Conservation (phyloP, 2,797 vertebrate species). For the Mormyrops attenuatus region DNA sequence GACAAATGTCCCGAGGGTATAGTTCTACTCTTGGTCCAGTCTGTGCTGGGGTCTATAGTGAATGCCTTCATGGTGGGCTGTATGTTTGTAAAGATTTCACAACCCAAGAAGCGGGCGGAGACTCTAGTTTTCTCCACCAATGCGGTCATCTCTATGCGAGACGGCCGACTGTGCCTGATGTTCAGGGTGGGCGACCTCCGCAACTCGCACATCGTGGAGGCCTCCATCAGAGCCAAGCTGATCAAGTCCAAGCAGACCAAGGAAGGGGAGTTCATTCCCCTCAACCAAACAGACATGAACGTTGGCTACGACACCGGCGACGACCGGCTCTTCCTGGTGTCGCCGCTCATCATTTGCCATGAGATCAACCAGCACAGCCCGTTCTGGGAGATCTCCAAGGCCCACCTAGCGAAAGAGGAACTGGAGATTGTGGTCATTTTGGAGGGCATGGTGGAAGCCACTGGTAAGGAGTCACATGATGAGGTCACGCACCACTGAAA, state of each 20-base stretch:
- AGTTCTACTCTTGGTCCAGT: constrained; percentile 88
- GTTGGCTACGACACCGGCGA: constrained; percentile 97
- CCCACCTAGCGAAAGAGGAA: constrained; percentile 82
- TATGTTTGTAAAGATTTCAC: constrained; percentile 99
- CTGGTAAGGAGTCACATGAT: constrained; percentile 68
- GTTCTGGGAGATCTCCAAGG: constrained; percentile 96
- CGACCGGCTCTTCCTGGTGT: constrained; percentile 95
- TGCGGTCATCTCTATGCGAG: constrained; percentile 93
- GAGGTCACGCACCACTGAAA: background rate
- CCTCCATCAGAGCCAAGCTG: constrained; percentile 93
- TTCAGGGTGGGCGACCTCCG: constrained; percentile 95
- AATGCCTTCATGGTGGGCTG: constrained; percentile 99
- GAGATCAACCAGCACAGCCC: constrained; percentile 97
- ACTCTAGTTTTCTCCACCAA: constrained; percentile 96
- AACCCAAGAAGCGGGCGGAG: constrained; percentile 98
- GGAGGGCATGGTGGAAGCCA: constrained; percentile 99
- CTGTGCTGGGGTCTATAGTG: constrained; percentile 95
- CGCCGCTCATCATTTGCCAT: constrained; percentile 96
- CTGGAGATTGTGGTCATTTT: constrained; percentile 97
- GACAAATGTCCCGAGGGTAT: constrained; percentile 98
- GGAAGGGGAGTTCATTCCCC: constrained; percentile 97
- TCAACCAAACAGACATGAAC: constrained; percentile 99
- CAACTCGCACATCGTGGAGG: constrained; percentile 98
- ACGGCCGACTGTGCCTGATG: constrained; percentile 95
- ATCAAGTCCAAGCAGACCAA: constrained; percentile 99